Evolutionary conservation across 30 jellyfish, hydroid and myxozoan genomes (phyloP), one percentile per base, ranked within the genome.

Genomic region (Nemopilema nomurai): DNA sequence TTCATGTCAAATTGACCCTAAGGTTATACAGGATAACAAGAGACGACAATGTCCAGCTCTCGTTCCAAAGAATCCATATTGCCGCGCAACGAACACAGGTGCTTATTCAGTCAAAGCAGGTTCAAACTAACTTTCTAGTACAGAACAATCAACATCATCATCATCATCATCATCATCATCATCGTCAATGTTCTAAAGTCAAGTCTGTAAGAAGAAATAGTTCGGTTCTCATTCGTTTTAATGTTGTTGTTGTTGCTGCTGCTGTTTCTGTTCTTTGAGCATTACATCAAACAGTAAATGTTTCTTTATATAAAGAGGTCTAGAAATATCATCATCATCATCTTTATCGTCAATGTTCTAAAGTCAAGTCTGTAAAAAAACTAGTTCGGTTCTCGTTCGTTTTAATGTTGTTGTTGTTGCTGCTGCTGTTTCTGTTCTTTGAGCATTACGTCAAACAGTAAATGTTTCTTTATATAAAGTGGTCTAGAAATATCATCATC

Each of bases 391-490:
- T 25, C 21, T 20, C 16, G 26, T 65, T 63, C 21, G 20, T 80
- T 82, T 51, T 68, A 62, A 16, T 33, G 83, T 49, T 66, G 81
- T 24, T 80, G 82, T 68, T 80, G 89, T 25, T 79, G 77, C 18
- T 51, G 82, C 41, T 77, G 76, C 32, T 41, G 68, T 72, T 30
- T 27, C 24, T 18, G 74, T 51, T 49, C 27, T 49, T 28, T 69
- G 74, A 8, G 9, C n/a, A 51, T 69, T 69, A 17, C 1, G 29
- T 41, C 57, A 41, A 41, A 41, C 57, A 13, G 57, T 13, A 41
- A 3, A 3, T 41, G 57, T 41, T 41, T 13, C 13, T 41, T 41
- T 41, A 41, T 41, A 6, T 3, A 41, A 41, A 3, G 57, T 41
- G 6, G 13, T 13, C 57, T 3, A 41, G 6, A 41, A 3, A 41